Conservation (phyloP, 1,140 invertebrate species). For the Micrasema minimum region DNA sequence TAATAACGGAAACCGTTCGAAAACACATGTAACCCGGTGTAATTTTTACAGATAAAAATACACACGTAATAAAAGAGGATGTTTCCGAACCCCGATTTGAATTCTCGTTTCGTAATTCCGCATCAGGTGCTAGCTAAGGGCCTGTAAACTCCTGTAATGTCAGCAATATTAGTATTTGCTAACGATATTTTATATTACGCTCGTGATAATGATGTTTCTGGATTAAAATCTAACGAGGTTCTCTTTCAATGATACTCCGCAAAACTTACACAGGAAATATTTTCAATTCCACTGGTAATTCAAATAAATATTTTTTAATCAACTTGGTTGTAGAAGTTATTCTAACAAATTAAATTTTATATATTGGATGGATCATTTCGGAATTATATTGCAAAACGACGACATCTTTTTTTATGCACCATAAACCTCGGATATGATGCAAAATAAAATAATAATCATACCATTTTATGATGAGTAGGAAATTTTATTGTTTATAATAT, state of each 20-base stretch:
- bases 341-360: too few relatives aligned
- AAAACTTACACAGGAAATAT: constrained; percentile 14
- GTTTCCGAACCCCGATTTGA: neutral
- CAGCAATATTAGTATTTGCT: constrained; percentile 8
- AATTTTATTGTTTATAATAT: too few relatives aligned
- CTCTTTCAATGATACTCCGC: constrained; percentile 12
- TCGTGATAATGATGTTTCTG: constrained; percentile 36
- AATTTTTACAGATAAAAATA: constrained; percentile 35
- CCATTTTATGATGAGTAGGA: too few relatives aligned
- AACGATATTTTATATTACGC: constrained; percentile 37
- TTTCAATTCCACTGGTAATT: constrained; percentile 11
- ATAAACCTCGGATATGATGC: too few relatives aligned
- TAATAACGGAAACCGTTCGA: constrained; percentile 18
- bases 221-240: constrained; percentile 33
- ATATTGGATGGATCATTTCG: too few relatives aligned
- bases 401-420: too few relatives aligned
- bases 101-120: constrained; percentile 13
- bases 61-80: constrained; percentile 15
- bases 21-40: constrained; percentile 36
- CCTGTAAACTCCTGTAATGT: constrained; percentile 21
- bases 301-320: constrained; percentile 3
- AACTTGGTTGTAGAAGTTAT: neutral
- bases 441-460: too few relatives aligned
- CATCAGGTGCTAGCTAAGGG: constrained; percentile 37
- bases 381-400: too few relatives aligned